These are phyloP conservation scores for Sarcophilus harrisii DNA, from an alignment of 2,797 vertebrate species.

Conservation along the genomic window DNA sequence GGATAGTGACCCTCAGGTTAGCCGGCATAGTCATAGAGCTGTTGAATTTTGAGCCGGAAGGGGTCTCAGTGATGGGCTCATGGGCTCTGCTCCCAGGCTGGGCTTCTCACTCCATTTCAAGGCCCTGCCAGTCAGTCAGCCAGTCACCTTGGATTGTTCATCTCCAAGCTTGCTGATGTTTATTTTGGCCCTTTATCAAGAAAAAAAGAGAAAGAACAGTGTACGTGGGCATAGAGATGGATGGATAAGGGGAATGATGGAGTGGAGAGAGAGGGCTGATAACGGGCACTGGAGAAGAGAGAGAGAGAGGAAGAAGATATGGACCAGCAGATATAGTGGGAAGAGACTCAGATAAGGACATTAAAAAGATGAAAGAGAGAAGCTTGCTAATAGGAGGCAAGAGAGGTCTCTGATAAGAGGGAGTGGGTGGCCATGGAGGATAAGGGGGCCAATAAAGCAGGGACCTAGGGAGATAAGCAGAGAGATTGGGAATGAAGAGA, in stretches of 20 bases:
- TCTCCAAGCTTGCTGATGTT: neutral
- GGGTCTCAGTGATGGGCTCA: neutral
- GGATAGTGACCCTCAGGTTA: neutral
- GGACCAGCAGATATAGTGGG: neutral
- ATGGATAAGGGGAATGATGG: slow-evolving; percentile 57
- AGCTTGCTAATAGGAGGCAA: slow-evolving; percentile 14
- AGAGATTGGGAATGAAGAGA: neutral
- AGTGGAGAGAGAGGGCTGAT: slow-evolving; percentile 50
- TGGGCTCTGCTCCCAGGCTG: neutral
- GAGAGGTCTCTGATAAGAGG: slow-evolving; percentile 30
- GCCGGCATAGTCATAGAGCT: neutral
- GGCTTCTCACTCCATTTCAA: fast-evolving
- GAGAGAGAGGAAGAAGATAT: slow-evolving; percentile 39
- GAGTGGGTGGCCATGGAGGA: neutral
- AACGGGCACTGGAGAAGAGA: neutral
- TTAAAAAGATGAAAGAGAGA: slow-evolving; percentile 46
- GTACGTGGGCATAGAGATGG: neutral
- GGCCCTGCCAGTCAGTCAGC: neutral
- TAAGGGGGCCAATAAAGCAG: neutral
- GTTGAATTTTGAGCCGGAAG: neutral
- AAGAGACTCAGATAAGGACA: slow-evolving; percentile 24
- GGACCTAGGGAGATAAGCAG: slow-evolving; percentile 34
- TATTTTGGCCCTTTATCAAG: slow-evolving; percentile 1
- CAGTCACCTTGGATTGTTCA: slow-evolving; percentile 4
- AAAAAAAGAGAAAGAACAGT: slow-evolving; percentile 21